phyloP scores from a whole-genome alignment of 1,140 invertebrate genomes.

The Orussus abietinus region DNA sequence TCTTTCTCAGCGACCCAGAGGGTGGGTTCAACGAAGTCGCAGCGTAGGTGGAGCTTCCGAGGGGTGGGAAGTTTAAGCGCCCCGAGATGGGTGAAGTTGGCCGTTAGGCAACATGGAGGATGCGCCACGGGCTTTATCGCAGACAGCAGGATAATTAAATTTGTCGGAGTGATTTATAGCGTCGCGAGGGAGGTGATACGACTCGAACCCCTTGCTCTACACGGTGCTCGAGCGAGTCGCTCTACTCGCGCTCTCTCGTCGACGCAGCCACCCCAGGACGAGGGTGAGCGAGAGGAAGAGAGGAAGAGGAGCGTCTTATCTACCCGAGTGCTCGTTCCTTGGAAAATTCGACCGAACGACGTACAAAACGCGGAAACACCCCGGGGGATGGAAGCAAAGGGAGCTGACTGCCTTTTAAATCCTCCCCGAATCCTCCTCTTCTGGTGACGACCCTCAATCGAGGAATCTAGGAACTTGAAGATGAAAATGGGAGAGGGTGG shows the following conservation, averaged over 20 bases:
- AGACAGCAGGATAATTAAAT: conserved; percentile 60
- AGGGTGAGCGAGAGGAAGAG: conserved; percentile 19
- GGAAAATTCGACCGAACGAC: no score
- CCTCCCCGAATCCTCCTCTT: no score
- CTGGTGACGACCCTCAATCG: no score
- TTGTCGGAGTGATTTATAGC: conserved; percentile 57
- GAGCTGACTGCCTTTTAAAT: no score
- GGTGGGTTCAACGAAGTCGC: no score
- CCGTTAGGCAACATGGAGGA: conserved; percentile 39
- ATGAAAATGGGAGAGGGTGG: no score
- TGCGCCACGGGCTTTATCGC: conserved; percentile 50
- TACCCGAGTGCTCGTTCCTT: no score
- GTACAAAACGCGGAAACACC: no score
- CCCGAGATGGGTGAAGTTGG: conserved; percentile 37
- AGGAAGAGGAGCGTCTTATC: conserved; percentile 14
- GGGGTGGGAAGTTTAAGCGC: conserved; percentile 31
- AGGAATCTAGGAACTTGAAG: no score
- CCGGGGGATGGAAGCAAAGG: no score
- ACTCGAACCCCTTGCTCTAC: conserved; percentile 15
- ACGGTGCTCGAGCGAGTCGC: conserved; percentile 11
- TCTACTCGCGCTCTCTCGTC: neutral
- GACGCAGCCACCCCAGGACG: conserved; percentile 11
- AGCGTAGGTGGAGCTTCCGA: no score
- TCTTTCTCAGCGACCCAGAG: no score
- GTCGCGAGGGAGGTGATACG: conserved; percentile 24